These are phyloP conservation scores for Empidonax alnorum DNA, from an alignment of 2,113 vertebrate genomes.

Conservation along the genomic window DNA sequence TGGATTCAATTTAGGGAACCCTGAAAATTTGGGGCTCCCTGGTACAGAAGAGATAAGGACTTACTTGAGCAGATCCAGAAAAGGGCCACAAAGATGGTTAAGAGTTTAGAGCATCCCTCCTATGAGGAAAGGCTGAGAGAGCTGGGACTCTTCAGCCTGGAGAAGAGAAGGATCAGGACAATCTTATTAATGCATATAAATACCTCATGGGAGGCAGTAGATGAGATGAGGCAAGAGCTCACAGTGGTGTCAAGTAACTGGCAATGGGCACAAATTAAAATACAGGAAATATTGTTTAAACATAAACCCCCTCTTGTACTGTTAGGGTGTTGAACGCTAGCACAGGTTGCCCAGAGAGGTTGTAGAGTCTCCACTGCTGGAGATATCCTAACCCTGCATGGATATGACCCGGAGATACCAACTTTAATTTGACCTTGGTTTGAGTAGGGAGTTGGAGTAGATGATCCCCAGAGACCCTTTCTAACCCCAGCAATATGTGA, in stretches of 20 bases:
- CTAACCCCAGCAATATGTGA: not conserved
- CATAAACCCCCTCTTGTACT: not conserved
- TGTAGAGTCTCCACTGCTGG: not conserved
- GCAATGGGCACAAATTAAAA: not conserved
- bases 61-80: not conserved
- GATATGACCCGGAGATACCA: not conserved
- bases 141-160: not conserved
- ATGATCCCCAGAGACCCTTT: not conserved
- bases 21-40: not conserved
- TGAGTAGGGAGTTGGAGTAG: not conserved
- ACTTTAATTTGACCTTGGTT: not conserved
- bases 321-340: not conserved
- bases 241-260: not conserved
- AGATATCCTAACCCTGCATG: not conserved
- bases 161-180: not conserved
- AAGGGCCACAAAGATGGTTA: not conserved
- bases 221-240: not conserved
- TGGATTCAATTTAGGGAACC: not conserved
- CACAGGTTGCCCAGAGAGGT: not conserved
- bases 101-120: not conserved
- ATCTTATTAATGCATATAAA: not conserved
- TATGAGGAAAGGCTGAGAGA: not conserved
- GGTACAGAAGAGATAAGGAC: not conserved
- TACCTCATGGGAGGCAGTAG: not conserved
- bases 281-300: not conserved